Base-by-base conservation (phyloP, 2,888 invertebrate species). In the Agriopis marginaria region DNA sequence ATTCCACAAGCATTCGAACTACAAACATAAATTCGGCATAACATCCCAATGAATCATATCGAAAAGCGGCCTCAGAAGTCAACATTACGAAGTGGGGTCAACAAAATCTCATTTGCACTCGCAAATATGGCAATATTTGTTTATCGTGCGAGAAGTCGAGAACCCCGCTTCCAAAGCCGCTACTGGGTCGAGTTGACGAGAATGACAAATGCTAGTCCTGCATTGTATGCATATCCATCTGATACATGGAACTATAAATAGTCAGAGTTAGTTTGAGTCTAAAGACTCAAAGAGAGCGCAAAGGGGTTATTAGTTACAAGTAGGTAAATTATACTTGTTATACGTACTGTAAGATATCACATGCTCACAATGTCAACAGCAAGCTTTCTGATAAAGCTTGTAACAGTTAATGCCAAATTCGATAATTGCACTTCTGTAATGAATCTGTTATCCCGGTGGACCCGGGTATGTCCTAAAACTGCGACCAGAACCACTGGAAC, bases 41-140 rank as follows among this genome's bases (percentile, higher is more conserved):
- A 56, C 49, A 63, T 66, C 51, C 58, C 68, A 72, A 72, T 75
- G 75, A 75, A 68, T 74, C 74, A 74, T 66, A 40, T 58, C 14
- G 59, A 63, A 62, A 67, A 68, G 55, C 66, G 61, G 54, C 67
- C 66, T 64, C 69, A 45, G 70, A 66, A 61, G 44, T 72, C 71
- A 70, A 71, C 59, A 72, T 39, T 54, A 66, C 63, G 44, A 17
- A 47, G 59, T 45, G 32, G 49, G 66, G 62, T 66, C 62, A 60
- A 59, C 53, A 63, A 62, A 64, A 71, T 68, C 51, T 62, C 68
- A 61, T 70, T 68, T 66, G 66, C 51, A 32, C 62, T 68, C 53
- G 71, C 72, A 66, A 73, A 76, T 72, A 71, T 68, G 70, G 67
- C 51, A 60, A 58, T 79, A 67, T 81, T 79, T 80, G 74, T 75